Evolutionary conservation across 2,113 vertebrate genomes (phyloP), one percentile per base, ranked within the genome.

Genomic region (Saimiri boliviensis): DNA sequence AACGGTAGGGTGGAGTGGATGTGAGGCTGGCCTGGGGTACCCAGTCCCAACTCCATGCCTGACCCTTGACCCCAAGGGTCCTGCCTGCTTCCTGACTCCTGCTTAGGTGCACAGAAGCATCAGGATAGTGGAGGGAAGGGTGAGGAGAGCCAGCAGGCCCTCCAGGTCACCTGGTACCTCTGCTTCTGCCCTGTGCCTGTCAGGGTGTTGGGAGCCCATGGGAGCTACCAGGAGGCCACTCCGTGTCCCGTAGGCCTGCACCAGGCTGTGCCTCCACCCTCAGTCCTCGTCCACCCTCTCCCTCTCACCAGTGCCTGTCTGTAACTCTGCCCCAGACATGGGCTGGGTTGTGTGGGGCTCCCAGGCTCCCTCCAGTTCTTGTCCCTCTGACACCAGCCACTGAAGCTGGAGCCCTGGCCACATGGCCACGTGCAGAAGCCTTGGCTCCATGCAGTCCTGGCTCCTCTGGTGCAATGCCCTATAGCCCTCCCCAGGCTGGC

Each of bases 361-460:
- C 17, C 32, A 54, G 17, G 16, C 8, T 71, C n/a, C 73, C 73
- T 63, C 10, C 3, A 63, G 25, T 68, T 54, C 20, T 54, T 58
- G 11, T 73, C 8, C 30, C 21, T 71, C 73, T 19, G 47, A 42
- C 19, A 23, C 25, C 4, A 6, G 40, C 91, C 37, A 87, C 32
- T n/a, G 2, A 8, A 27, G 16, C 27, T n/a, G 56, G 71, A 79
- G 45, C 35, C 23, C 45, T 80, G n/a, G 17, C 25, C 14, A 9
- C 5, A 21, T 20, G 30, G 60, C 14, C 42, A 19, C 2, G 1
- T 27, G 17, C 20, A 68, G 56, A 10, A 19, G 79, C 9, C 19
- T 17, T 17, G 45, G 49, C 23, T n/a, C 35, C 1, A 2, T 1
- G 11, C 30, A 14, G 8, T 30, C 14, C 10, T 9, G 47, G 47